Base-by-base conservation (phyloP, 2,888 invertebrate species). In the Tenodera sinensis region DNA sequence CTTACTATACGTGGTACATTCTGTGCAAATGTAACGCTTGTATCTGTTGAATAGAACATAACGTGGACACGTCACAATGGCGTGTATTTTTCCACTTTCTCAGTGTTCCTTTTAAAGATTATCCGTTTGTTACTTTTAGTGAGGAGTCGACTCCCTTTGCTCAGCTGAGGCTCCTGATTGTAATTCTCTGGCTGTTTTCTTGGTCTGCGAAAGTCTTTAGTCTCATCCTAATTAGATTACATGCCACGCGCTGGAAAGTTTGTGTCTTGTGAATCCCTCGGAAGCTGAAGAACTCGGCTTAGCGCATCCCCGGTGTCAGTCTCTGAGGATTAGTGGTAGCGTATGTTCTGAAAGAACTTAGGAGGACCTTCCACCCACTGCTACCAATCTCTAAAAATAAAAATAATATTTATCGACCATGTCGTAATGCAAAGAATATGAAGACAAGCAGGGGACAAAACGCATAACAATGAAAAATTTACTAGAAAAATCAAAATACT, bases 171-270 rank as follows among this genome's bases (percentile, higher is more conserved):
- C 30, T 71, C 71, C 89, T 88, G 89, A 89, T 89, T 90, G 88
- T 90, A 89, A 89, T 90, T 89, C 90, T 87, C 84, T n/a, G 83
- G 54, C 88, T 42, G 54, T 84, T 87, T 83, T 89, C 86, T 87
- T 87, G 34, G 81, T 83, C 85, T 71, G 88, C 54, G 85, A 89
- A 89, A 88, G 89, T 90, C 90, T 89, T 89, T 89, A 89, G 88
- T 71, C 89, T 83, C 89, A 89, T 89, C 89, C 89, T 84, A 90
- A 90, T 90, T 90, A 89, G 90, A 89, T 89, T 90, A 89, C 89
- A 89, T 84, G 84, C 89, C 89, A 90, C 89, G 89, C 88, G 82
- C 88, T 85, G 71, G 89, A 71, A 71, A 71, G 20, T 71, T 71
- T 71, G 54, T 71, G 54, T 71, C 54, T 71, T 20, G 54, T 71